phyloP scores from a whole-genome alignment of 2,888 invertebrate species.

The Miltochrista miniata region DNA sequence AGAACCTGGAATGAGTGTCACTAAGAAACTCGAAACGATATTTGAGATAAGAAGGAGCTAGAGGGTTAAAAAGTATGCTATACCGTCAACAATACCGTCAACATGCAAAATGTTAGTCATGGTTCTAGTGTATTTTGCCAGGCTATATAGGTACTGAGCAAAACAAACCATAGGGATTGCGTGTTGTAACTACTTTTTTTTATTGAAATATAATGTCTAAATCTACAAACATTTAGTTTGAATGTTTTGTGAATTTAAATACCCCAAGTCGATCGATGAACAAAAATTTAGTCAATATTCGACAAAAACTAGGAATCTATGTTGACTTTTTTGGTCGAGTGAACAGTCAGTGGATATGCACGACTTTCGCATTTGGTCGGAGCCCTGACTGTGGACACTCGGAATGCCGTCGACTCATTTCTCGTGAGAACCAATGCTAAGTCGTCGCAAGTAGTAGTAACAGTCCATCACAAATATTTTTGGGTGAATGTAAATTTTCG shows the following conservation, averaged over 20 bases:
- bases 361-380: conserved; percentile 76
- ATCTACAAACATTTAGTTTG: too few relatives aligned
- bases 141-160: too few relatives aligned
- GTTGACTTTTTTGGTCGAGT: conserved; percentile 72
- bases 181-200: too few relatives aligned
- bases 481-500: conserved; percentile 75
- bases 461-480: conserved; percentile 58
- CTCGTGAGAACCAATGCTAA: conserved; percentile 76
- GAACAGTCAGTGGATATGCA: conserved; percentile 74
- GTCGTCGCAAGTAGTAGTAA: conserved; percentile 57
- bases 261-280: conserved; percentile 15
- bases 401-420: conserved; percentile 73
- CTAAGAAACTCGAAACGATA: too few relatives aligned
- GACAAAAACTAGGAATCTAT: conserved; percentile 63
- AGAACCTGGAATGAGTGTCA: too few relatives aligned
- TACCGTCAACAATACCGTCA: too few relatives aligned
- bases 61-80: too few relatives aligned
- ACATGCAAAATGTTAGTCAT: too few relatives aligned
- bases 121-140: too few relatives aligned
- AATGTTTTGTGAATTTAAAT: conserved; percentile 18
- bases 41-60: too few relatives aligned
- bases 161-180: too few relatives aligned
- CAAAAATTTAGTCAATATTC: conserved; percentile 46
- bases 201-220: neutral
- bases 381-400: conserved; percentile 64